Base-by-base conservation (phyloP, 2,888 invertebrate genomes). In the Troides aeacus region DNA sequence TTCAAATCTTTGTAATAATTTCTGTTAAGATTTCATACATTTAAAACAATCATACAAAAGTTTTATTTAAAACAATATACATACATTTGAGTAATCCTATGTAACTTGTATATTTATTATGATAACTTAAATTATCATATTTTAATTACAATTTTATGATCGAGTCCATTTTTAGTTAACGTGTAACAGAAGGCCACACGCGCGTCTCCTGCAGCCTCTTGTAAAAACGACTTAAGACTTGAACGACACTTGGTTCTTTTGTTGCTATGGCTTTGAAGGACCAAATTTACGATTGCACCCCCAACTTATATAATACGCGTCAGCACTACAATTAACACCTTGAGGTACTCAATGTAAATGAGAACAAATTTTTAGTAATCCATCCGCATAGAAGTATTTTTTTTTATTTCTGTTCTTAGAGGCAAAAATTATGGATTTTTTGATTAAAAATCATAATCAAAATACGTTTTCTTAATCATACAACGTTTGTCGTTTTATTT, bases 281-380 rank as follows among this genome's bases (percentile, higher is more conserved):
- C 84, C 86, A 86, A 88, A 92, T 92, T 92, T 92, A 92, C 87
- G 91, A 90, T 83, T 84, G 77, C 79, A 82, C 84, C 81, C 85
- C 80, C 78, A 78, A 73, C 78, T 76, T 73, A 74, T 78, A 85
- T 88, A 89, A 89, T 88, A 83, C 88, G 84, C 84, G 84, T 88
- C 89, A 88, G 86, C 86, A 80, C 79, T 76, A 82, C 88, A 87
- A 89, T 92, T 91, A 90, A 91, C 92, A 90, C 92, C 88, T 89
- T 81, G 69, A 75, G 72, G 71, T 72, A 68, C 78, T 89, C 87
- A 90, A 92, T 91, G 89, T 89, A 89, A 84, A 84, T 81, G 18
- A 18, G 50, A 50, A 50, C 50, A 18, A 50, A 50, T 50, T 50
- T 50, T 17, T 15, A 15, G 18, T 4, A 17, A 17, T 46, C 15